A percentile compares a stretch with the other conserved stretches of the same genome.
phyloP scores from a whole-genome alignment of 2,888 invertebrate species.

The Aporophyla nigra region DNA sequence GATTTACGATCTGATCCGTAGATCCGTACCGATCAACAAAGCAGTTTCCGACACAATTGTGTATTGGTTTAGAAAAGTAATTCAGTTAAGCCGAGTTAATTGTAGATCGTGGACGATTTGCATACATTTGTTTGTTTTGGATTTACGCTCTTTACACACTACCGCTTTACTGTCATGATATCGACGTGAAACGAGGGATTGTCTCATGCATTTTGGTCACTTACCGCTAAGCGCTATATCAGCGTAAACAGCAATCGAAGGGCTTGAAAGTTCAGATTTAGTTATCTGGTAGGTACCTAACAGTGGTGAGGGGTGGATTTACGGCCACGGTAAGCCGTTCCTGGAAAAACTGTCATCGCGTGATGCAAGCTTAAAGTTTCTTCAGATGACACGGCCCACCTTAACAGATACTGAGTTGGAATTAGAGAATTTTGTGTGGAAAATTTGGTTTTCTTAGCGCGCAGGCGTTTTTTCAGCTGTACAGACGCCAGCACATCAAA shows the following conservation, averaged over 20 bases:
- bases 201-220: conserved; percentile 1
- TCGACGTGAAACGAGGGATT: not conserved
- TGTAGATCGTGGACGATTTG: conserved; percentile 22
- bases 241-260: not conserved
- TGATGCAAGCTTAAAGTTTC: no score
- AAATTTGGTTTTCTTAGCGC: no score
- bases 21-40: conserved; percentile 43
- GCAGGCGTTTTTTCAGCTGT: no score
- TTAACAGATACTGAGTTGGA: no score
- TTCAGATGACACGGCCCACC: no score
- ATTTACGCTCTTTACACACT: conserved; percentile 16
- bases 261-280: not conserved
- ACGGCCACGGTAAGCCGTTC: no score
- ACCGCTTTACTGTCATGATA: no score
- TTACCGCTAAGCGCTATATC: not conserved
- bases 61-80: conserved; percentile 15
- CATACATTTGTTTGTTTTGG: conserved; percentile 7
- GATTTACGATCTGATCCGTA: conserved; percentile 41
- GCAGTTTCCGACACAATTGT: conserved; percentile 17
- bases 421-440: no score
- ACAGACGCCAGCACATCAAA: no score
- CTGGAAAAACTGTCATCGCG: no score
- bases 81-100: conserved; percentile 21
- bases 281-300: not conserved
- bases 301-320: no score